phyloP scores from a whole-genome alignment of 2,113 vertebrate species.

The Fulica atra region DNA sequence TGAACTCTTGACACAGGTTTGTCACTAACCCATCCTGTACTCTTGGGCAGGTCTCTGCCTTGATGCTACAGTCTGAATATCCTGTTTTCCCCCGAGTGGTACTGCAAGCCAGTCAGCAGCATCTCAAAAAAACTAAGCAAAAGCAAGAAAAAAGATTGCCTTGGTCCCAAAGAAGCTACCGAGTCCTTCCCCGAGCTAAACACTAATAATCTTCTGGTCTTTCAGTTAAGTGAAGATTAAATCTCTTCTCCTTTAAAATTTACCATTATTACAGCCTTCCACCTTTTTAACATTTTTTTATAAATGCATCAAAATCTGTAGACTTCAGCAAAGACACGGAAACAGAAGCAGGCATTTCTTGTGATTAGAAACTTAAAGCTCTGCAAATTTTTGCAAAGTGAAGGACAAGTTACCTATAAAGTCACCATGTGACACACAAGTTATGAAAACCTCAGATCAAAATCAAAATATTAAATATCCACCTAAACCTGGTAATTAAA shows the following conservation, averaged over 20 bases:
- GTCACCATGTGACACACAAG: background rate
- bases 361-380: background rate
- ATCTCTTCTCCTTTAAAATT: background rate
- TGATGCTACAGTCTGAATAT: background rate
- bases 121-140: background rate
- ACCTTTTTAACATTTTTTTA: background rate
- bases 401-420: background rate
- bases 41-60: background rate
- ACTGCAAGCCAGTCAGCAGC: background rate
- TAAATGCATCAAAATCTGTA: background rate
- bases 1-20: background rate
- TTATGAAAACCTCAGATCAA: background rate
- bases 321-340: background rate
- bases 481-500: background rate
- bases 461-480: background rate
- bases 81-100: background rate
- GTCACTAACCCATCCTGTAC: background rate
- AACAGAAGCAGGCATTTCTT: background rate
- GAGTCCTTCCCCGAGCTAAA: background rate
- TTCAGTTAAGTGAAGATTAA: background rate
- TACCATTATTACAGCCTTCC: background rate
- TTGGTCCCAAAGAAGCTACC: background rate
- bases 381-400: background rate
- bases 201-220: background rate
- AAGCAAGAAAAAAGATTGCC: background rate